phyloP scores from a whole-genome alignment of 2,113 vertebrate species.

The Vulpes vulpes region DNA sequence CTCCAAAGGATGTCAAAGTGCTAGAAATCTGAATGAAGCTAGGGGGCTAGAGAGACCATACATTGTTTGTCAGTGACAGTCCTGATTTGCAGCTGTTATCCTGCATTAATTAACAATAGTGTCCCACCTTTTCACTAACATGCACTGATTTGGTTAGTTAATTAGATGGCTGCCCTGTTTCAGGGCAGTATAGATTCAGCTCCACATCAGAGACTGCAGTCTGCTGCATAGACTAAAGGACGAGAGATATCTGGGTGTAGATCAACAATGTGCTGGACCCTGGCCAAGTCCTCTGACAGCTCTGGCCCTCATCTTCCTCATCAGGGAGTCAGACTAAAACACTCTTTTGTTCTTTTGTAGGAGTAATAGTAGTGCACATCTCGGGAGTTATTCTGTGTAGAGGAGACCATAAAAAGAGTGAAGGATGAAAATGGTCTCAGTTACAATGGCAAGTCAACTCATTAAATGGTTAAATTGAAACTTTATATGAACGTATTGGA shows the following conservation, averaged over 20 bases:
- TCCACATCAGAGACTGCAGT: not conserved
- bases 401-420: not conserved
- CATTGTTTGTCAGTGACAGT: not conserved
- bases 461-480: too few relatives aligned
- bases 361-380: rapidly evolving
- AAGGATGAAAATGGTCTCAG: not conserved
- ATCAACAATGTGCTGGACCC: rapidly evolving
- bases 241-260: not conserved
- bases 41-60: not conserved
- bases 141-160: not conserved
- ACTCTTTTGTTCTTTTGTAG: not conserved
- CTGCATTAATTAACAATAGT: not conserved
- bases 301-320: not conserved
- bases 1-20: not conserved
- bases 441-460: not conserved
- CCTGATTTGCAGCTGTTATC: not conserved
- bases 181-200: not conserved
- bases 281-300: not conserved
- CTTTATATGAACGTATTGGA: not conserved
- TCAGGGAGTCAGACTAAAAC: not conserved
- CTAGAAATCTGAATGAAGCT: not conserved
- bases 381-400: not conserved
- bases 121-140: not conserved
- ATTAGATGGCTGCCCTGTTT: not conserved
- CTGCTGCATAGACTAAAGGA: not conserved